Evolutionary conservation across 2,113 vertebrate species (phyloP), one percentile per base, ranked within the genome.

Genomic region (Hippotragus niger): DNA sequence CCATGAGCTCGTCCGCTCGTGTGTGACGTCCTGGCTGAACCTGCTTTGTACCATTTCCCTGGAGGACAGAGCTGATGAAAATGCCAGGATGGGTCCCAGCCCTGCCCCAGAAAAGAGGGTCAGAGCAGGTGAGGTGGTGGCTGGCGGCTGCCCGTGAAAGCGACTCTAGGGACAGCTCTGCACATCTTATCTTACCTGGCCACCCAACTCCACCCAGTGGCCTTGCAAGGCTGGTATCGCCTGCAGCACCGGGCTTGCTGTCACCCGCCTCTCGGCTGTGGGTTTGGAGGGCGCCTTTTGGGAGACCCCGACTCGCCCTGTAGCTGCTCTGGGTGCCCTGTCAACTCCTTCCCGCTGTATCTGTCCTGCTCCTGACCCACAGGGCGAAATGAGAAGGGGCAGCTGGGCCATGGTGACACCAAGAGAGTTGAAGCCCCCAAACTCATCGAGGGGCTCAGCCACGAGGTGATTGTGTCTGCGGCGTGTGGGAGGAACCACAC

Each of bases 311-410:
- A 2, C 2, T 55, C 21, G 3, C 33, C 33, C 52, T 2, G 81
- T n/a, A 36, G 7, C 92, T 10, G 14, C 45, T 40, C 19, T 0
- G 4, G 36, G 27, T 5, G 1, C 16, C 33, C 21, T n/a, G 0
- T 6, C 4, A 8, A 7, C 33, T 40, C 16, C 23, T 36, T 9
- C 91, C 29, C 23, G 2, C 78, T 33, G 3, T 12, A 52, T 12
- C 29, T 81, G 14, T 36, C 55, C 62, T 1, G 17, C 60, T n/a
- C 5, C 71, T 82, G 60, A 4, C 87, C 88, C 27, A 83, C 45
- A 99, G 99, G 99, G 50, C 99, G 99, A 9, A 99, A 99, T 25
- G 99, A 99, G 45, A 99, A 99, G 96, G 99, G 99, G 0, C 99
- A 99, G 97, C 97, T 99, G 96, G 99, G 99, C 17, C 99, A 99